Percentiles rank a stretch among this genome's conserved stretches.
phyloP scores from a whole-genome alignment of 2,797 vertebrate species.

The Moxostoma hubbsi region DNA sequence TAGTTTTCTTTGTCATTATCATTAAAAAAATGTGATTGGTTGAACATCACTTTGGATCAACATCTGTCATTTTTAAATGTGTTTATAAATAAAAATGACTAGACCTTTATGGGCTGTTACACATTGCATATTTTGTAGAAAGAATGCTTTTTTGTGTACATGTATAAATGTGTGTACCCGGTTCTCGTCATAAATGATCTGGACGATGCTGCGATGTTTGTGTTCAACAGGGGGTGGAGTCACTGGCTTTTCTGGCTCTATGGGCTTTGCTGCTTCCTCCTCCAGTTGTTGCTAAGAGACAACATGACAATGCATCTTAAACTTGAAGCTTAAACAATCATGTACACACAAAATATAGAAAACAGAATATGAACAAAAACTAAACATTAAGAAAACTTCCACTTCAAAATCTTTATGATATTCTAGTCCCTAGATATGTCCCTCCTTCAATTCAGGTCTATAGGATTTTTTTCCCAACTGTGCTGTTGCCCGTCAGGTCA shows the following conservation, averaged over 20 bases:
- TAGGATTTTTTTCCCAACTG: too few relatives aligned
- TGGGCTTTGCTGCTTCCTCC: slow-evolving; percentile 97
- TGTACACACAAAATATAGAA: slow-evolving; percentile 37
- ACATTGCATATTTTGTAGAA: too few relatives aligned
- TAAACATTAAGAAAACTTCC: neutral
- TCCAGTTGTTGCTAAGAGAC: slow-evolving; percentile 98
- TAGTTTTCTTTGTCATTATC: too few relatives aligned
- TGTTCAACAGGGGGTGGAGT: slow-evolving; percentile 97
- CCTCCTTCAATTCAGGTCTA: too few relatives aligned
- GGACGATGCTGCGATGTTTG: slow-evolving; percentile 98
- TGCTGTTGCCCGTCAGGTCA: too few relatives aligned
- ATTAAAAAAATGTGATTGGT: too few relatives aligned
- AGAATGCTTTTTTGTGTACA: neutral
- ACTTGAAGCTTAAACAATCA: slow-evolving; percentile 54
- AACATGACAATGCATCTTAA: slow-evolving; percentile 35
- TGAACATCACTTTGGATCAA: too few relatives aligned
- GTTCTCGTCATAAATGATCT: slow-evolving; percentile 99
- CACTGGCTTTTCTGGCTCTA: slow-evolving; percentile 95
- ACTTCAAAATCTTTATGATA: neutral
- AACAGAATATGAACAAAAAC: slow-evolving; percentile 32
- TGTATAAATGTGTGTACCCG: slow-evolving; percentile 75
- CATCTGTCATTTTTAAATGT: too few relatives aligned
- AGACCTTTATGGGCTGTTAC: too few relatives aligned
- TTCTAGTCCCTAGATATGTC: neutral
- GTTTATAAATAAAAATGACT: too few relatives aligned